Conservation (phyloP, 1,140 invertebrate species). For the Drosophila pseudoobscura region DNA sequence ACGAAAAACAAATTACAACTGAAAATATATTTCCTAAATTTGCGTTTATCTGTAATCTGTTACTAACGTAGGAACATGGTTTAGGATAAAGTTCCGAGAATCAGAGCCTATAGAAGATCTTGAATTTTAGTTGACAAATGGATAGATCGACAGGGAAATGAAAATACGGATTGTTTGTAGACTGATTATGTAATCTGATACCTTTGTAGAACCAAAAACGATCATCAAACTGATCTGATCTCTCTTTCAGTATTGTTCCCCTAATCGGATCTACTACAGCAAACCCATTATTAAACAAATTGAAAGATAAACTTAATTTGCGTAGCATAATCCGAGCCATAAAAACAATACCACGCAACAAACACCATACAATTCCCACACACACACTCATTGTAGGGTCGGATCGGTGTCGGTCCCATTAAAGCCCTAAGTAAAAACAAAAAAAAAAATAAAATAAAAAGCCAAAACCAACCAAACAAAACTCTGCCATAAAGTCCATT, state of each 20-base stretch:
- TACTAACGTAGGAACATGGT: too few relatives aligned
- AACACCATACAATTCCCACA: conserved; percentile 9
- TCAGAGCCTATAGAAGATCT: too few relatives aligned
- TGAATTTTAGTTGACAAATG: too few relatives aligned
- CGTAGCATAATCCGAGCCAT: conserved; percentile 31
- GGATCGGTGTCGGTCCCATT: conserved; percentile 13
- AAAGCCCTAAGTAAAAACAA: conserved; percentile 31
- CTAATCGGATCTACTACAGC: conserved; percentile 22
- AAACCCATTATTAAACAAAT: conserved; percentile 23
- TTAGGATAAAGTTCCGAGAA: too few relatives aligned
- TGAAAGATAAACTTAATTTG: conserved; percentile 46
- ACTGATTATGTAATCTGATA: too few relatives aligned
- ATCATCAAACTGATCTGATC: neutral
- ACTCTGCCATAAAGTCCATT: conserved; percentile 63
- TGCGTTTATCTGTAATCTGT: too few relatives aligned
- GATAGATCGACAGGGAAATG: too few relatives aligned
- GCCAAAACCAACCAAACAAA: conserved; percentile 42
- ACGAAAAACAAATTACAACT: too few relatives aligned
- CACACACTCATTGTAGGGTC: conserved; percentile 1
- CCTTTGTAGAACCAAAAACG: too few relatives aligned
- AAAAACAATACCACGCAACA: conserved; percentile 22
- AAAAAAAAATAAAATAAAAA: conserved; percentile 1
- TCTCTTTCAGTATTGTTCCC: conserved; percentile 15
- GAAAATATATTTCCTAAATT: too few relatives aligned
- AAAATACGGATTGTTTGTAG: too few relatives aligned